Evolutionary conservation across 2,888 invertebrate species (phyloP), one percentile per base, ranked within the genome.

Genomic region (Leptogaster cylindrica): DNA sequence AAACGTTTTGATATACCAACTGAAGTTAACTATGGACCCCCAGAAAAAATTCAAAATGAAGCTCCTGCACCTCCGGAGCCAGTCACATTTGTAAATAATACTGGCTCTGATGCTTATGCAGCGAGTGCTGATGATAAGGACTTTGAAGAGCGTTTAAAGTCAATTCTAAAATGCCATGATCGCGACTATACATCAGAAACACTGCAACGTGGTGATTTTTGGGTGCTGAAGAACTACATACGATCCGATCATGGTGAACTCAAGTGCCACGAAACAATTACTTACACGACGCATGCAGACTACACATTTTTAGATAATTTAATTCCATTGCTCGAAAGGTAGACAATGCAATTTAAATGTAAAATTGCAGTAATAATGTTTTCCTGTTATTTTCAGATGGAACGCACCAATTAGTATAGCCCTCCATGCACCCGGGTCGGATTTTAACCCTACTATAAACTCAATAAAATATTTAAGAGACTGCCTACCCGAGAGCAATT

Each of bases 211-310:
- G 91, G 91, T 16, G 90, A 90, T 75, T 94, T 89, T 79, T 94
- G 93, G 93, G 93, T 94, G 73, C 83, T 95, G 69, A 90, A 92
- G 81, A 94, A 95, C 82, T 94, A 90, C 77, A 87, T 93, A 72
- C 86, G 86, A 39, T 91, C 92, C 67, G 88, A 88, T 68, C 87
- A 87, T 75, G 87, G 87, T 14, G 79, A 82, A 44, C 78, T 90
- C 55, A 84, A 83, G 76, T 94, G 94, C 81, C 90, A 92, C 81
- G 92, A 93, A 81, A 89, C 89, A 73, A 86, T 95, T 72, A 95
- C 95, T 1, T 94, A 95, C 77, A 93, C 95, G 31, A 95, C 95
- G 10, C 95, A 95, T 80, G 93, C 92, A 3, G 95, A 95, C 76
- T 93, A 88, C 82, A 92, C 93, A 73, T 95, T 94, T 83, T 86